Base-by-base conservation (phyloP, 2,113 vertebrate species). In the Pyxicephalus adspersus region DNA sequence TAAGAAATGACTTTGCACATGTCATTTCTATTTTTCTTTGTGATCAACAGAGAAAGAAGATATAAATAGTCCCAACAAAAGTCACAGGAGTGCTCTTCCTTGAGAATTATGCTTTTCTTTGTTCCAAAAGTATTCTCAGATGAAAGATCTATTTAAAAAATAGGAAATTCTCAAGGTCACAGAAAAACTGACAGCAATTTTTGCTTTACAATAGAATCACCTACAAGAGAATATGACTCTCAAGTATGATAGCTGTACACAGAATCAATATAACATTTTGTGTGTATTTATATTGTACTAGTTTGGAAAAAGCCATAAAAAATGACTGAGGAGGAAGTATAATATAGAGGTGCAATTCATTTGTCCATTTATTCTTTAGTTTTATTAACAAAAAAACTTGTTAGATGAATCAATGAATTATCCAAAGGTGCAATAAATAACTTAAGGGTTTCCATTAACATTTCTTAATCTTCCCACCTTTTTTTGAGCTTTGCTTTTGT, bases 1-100 rank as follows among this genome's bases (percentile, higher is more conserved):
- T 68, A 45, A 70, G 34, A 70, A 70, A 52, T 70, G 11, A 52
- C 66, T 51, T 70, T 70, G 45, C 45, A 70, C n/a, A 70, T 70
- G 66, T 51, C 23, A 25, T 70, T 70, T 23, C 22, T 51, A 25
- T 70, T 70, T 70, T n/a, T 66, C 15, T 51, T 64, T 25, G 20
- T 64, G 61, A 64, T 64, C n/a, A 26, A 64, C 15, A 23, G 61
- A 26, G 23, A 64, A 64, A 64, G 23, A 64, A 64, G 25, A 25
- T 64, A 64, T 64, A 64, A 25, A 22, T 64, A 64, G 61, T 25
- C 61, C 11, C 61, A 64, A 64, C 20, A 64, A 64, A 64, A 64
- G 20, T 64, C 38, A 45, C 38, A 45, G 38, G 55, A 58, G 55
- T n/a, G 55, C 18, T 58, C 55, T 58, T 58, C 22, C 22, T 22